phyloP scores from a whole-genome alignment of 1,140 invertebrate genomes.

The Orchestia grillus region DNA sequence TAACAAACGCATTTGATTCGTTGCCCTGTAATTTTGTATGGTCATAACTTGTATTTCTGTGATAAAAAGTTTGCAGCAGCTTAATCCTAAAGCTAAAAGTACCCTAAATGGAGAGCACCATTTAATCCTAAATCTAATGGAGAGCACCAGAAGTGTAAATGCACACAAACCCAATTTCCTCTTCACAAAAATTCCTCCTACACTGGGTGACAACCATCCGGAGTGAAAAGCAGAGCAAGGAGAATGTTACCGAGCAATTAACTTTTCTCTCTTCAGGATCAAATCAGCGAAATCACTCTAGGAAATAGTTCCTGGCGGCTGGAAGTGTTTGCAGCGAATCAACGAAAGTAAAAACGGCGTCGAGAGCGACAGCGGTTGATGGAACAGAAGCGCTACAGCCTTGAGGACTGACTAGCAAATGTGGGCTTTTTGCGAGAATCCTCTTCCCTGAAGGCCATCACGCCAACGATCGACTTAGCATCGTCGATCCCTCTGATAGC shows the following conservation, averaged over 20 bases:
- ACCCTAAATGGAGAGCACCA: neutral
- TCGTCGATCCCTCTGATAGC: constrained; percentile 20
- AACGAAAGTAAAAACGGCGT: constrained; percentile 20
- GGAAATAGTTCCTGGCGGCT: neutral
- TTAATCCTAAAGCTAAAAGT: too few relatives aligned
- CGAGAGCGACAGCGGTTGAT: neutral
- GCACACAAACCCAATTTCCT: neutral
- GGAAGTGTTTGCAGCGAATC: neutral
- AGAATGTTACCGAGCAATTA: neutral
- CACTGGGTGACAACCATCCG: neutral
- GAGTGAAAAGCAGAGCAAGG: neutral
- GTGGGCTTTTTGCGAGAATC: constrained; percentile 43
- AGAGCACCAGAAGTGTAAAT: neutral
- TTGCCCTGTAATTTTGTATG: too few relatives aligned
- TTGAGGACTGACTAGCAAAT: constrained; percentile 22
- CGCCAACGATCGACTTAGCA: constrained; percentile 9
- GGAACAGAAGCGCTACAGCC: neutral
- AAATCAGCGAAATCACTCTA: neutral
- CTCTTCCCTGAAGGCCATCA: constrained; percentile 12
- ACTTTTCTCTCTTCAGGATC: neutral
- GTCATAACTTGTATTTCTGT: too few relatives aligned
- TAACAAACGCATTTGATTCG: too few relatives aligned
- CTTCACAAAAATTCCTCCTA: neutral
- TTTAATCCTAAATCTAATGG: too few relatives aligned
- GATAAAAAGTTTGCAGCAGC: too few relatives aligned